Evolutionary conservation across 2,113 vertebrate genomes (phyloP), one percentile per base, ranked within the genome.

Genomic region (Nerophis ophidion): DNA sequence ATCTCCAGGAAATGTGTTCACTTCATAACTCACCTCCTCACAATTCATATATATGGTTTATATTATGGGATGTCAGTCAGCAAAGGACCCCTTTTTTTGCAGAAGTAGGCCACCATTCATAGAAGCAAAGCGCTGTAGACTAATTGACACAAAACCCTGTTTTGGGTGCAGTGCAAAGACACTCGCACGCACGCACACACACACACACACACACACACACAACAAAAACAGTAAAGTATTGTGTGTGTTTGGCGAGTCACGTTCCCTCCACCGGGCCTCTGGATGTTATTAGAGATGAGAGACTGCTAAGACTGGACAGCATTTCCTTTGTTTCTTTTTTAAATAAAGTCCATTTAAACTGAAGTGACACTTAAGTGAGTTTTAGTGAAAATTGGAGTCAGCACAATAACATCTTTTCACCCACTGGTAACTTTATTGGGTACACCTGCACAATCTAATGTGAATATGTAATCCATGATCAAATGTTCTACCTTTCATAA

Each of bases 131-230:
- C 16, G 49, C 36, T 60, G 58, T 66, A 68, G 61, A 83, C 72
- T 85, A 86, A 84, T 71, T 79, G 76, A 79, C 65, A 75, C 57
- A 76, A 79, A 82, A 70, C 62, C 52, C 52, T 79, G 59, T 78
- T 77, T 76, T 79, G 66, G 59, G 59, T 67, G 49, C 66, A 59
- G 42, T 36, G 53, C 61, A 67, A 69, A 70, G 64, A 75, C 60
- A 77, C 40, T 34, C 44, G 75, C 80, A 72, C 77, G 71, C 63
- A 60, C 26, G 4, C 26, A 75, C 60, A 77, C 40, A 46, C 44
- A 77, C 80, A 72, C 77, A 72, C 63, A 60, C 26, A 75, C 60
- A 77, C 40, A 46, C 44, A 77, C 80, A 70, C 77, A 72, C 63
- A 60, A 26, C 26, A 26, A 26, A 26, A 26, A 26, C 60, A 71